Evolutionary conservation across 2,113 vertebrate genomes (phyloP), one percentile per base, ranked within the genome.

Genomic region (Tapirus terrestris): DNA sequence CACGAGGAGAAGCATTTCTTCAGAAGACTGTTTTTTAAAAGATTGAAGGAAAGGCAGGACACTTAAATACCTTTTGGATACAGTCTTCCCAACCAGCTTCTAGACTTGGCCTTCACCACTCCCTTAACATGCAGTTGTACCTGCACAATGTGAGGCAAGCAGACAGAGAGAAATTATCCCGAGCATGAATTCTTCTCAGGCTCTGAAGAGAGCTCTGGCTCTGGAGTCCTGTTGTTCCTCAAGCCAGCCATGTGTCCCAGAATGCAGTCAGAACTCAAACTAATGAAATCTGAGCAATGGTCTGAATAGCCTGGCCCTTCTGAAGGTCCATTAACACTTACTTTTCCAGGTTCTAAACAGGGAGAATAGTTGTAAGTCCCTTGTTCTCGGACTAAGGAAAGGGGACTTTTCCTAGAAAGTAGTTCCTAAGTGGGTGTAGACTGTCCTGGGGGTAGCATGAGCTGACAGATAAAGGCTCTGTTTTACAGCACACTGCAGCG

Each of bases 401-500:
- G 51, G 56, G 43, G 61, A 65, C 1, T 2, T 89, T 97, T 89
- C 73, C 39, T 43, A 67, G 53, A 53, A 84, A 95, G 36, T 79
- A n/a, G 53, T 88, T 89, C 60, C 65, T 94, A 56, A 60, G 14
- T 65, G 93, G 70, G 51, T 81, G 1, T 20, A 70, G 33, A 45
- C 13, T 93, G 48, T 87, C 60, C 39, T 93, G 60, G 76, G 84
- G 27, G 31, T 58, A 89, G 80, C 8, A 1, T 60, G 83, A 82
- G 75, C 27, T 95, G 72, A 94, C 75, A 91, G 75, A 63, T 80
- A 5, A 43, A 60, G 51, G 79, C 51, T 97, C 60, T 98, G 94
- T 98, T 98, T 98, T 98, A 96, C 99, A 99, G 99, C 99, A 99
- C 98, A 99, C 99, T 1, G 98, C 99, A 14, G 99, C 99, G 36